phyloP scores from a whole-genome alignment of 2,797 vertebrate genomes.

The Melanotaenia pygmaea region DNA sequence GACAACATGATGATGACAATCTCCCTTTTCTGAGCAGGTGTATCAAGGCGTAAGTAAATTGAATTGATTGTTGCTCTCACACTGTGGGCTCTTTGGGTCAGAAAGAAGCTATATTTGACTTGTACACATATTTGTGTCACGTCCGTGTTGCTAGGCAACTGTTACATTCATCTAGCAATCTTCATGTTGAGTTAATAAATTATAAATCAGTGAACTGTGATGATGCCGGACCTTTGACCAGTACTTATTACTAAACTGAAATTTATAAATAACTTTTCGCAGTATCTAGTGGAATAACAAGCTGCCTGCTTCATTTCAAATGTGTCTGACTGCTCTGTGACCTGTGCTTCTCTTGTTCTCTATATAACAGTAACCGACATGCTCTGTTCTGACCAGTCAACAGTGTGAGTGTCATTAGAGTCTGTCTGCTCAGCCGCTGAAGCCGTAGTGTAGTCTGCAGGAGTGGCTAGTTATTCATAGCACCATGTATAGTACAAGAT shows the following conservation, averaged over 20 bases:
- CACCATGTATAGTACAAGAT: not conserved
- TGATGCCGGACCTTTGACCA: conserved; percentile 35
- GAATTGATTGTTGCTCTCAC: conserved; percentile 39
- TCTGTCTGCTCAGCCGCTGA: conserved; percentile 39
- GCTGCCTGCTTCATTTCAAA: not conserved
- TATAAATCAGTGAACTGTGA: conserved; percentile 56
- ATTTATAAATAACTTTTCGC: not conserved
- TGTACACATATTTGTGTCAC: conserved; percentile 46
- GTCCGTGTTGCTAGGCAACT: conserved; percentile 74
- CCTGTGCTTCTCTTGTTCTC: conserved; percentile 21
- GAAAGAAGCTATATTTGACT: conserved; percentile 45
- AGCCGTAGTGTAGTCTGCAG: conserved; percentile 38
- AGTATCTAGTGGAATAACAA: not conserved
- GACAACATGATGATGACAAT: not conserved
- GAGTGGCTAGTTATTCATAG: conserved; percentile 38
- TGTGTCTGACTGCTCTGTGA: conserved; percentile 13
- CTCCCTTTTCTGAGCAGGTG: conserved; percentile 48
- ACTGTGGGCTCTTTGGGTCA: conserved; percentile 40
- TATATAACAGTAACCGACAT: conserved; percentile 10
- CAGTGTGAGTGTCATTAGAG: conserved; percentile 48
- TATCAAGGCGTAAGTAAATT: conserved; percentile 61
- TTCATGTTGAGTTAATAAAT: conserved; percentile 59
- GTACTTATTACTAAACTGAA: conserved; percentile 17
- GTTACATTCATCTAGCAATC: conserved; percentile 55
- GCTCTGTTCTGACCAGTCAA: conserved; percentile 33